Percentiles rank a stretch among this genome's conserved stretches.
Evolutionary conservation across 2,888 invertebrate genomes (phyloP).

Genomic region (Pachycephus smyrnensis): DNA sequence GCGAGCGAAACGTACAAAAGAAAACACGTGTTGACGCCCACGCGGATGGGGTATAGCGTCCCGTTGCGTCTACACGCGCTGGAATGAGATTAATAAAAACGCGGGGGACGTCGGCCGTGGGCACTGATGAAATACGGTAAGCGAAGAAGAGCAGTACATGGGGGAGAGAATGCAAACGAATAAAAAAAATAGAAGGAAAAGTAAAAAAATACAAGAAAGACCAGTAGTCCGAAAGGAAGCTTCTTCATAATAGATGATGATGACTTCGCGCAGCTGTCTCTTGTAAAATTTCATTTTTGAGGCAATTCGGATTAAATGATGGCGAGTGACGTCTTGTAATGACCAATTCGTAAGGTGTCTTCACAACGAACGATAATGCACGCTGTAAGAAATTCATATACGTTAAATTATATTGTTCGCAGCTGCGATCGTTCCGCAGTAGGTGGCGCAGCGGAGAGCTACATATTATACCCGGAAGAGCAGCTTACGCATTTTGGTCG

Average conservation of each 20-base stretch:
- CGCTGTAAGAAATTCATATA: neutral
- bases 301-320: neutral
- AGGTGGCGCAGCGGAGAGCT: neutral
- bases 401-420: neutral
- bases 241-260: neutral
- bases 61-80: neutral
- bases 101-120: neutral
- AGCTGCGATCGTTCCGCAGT: neutral
- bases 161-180: neutral
- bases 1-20: neutral
- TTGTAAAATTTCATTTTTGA: neutral
- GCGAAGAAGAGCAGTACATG: neutral
- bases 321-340: neutral
- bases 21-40: conserved; percentile 5
- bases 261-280: neutral
- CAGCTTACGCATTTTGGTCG: neutral
- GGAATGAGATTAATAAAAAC: conserved; percentile 1
- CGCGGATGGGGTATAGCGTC: neutral
- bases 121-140: neutral
- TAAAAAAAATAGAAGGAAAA: neutral
- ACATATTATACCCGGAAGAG: neutral
- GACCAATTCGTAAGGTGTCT: neutral
- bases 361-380: neutral
- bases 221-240: neutral
- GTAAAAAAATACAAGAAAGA: neutral